These are phyloP conservation scores for Trissoscelio sp. DNA, from an alignment of 2,888 invertebrate genomes.

Conservation along the genomic window DNA sequence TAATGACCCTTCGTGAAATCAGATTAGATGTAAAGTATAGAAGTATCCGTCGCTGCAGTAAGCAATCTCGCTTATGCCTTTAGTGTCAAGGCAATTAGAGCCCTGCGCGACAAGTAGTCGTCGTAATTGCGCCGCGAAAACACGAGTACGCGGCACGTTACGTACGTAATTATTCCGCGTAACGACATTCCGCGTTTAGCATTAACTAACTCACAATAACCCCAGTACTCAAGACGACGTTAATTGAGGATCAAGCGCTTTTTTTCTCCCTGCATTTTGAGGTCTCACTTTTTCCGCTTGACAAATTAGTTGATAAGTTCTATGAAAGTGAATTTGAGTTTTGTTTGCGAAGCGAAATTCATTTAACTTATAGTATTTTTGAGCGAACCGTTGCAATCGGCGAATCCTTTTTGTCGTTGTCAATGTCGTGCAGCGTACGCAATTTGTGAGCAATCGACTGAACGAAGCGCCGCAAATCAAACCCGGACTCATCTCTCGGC, in stretches of 20 bases:
- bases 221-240: slow-evolving; percentile 22
- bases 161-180: slow-evolving; percentile 68
- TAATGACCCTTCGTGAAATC: slow-evolving; percentile 28
- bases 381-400: slow-evolving; percentile 57
- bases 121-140: slow-evolving; percentile 66
- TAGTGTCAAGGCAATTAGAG: slow-evolving; percentile 65
- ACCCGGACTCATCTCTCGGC: slow-evolving; percentile 69
- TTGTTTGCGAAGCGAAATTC: slow-evolving; percentile 52
- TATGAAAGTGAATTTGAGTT: neutral
- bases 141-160: slow-evolving; percentile 60
- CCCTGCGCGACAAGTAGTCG: slow-evolving; percentile 52
- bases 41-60: slow-evolving; percentile 29
- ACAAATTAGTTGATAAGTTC: neutral
- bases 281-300: neutral
- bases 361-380: slow-evolving; percentile 66
- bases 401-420: slow-evolving; percentile 73
- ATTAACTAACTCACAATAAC: slow-evolving; percentile 44
- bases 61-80: slow-evolving; percentile 54
- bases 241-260: neutral
- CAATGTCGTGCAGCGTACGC: slow-evolving; percentile 75
- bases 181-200: slow-evolving; percentile 67
- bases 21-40: slow-evolving; percentile 42
- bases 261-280: too few species aligned
- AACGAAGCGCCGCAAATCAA: slow-evolving; percentile 83
- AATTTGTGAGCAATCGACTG: slow-evolving; percentile 82